Base-by-base conservation (phyloP, 2,797 vertebrate genomes). In the Vireo griseus region DNA sequence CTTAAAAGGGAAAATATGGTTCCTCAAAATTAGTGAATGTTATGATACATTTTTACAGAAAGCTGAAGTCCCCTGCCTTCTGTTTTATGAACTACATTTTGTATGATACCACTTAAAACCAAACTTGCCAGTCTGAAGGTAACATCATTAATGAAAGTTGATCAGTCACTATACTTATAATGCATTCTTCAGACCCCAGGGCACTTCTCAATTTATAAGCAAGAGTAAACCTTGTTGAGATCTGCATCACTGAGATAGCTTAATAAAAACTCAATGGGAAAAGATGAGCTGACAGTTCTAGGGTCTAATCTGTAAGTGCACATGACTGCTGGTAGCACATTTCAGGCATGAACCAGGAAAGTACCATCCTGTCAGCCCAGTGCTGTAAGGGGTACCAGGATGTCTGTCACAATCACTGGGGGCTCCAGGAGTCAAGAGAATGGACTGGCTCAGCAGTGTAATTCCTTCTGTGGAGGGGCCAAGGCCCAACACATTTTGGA, bases 151-250 rank as follows among this genome's bases (percentile, higher is more conserved):
- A 91, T 89, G 42, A 33, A 95, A 89, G 45, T 45, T n/a, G 25
- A 79, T 92, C 88, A 73, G 59, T 63, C 21, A 52, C 37, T 93
- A 2, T 90, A 68, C 86, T 61, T 87, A 71, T 71, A 83, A 79
- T 31, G 13, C 25, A 82, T 45, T 59, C 59, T 68, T 76, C 66
- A 73, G 50, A 87, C 59, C 48, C 33, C 52, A n/a, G 63, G 61
- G 26, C 39, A 28, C 35, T 65, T 85, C 61, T 91, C 63, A 73
- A 2, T 89, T 94, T 79, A 48, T 73, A 89, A 89, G 31, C 40
- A 79, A 78, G 63, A 61, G 25, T 76, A 79, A 92, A 93, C 81
- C 72, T 92, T 68, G 39, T 79, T 89, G 88, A 72, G 76, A 77
- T 79, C 74, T 3, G 3, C 35, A 63, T 86, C 90, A 44, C 71